Conservation (phyloP, 2,888 invertebrate genomes). For the Didymodactylos carnosus region DNA sequence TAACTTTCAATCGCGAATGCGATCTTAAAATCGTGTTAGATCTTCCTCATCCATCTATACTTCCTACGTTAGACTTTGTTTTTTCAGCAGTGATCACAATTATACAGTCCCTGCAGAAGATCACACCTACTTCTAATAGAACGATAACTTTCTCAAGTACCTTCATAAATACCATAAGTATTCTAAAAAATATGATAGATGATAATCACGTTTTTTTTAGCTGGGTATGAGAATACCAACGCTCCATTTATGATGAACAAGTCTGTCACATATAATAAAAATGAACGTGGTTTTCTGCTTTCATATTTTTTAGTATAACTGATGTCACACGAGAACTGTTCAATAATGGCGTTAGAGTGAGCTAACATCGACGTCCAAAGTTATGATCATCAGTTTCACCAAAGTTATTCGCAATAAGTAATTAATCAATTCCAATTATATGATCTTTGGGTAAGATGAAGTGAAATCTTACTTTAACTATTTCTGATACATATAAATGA, state of each 20-base stretch:
- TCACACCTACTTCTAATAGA: too few species aligned
- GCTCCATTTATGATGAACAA: slow-evolving; percentile 95
- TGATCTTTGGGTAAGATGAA: background rate
- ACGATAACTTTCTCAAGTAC: too few species aligned
- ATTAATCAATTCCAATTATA: background rate
- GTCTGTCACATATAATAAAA: slow-evolving; percentile 79
- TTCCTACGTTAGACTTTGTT: too few species aligned
- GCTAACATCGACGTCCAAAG: slow-evolving; percentile 66
- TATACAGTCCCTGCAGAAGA: too few species aligned
- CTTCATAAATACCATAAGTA: too few species aligned
- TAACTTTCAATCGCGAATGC: too few species aligned
- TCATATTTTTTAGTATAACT: slow-evolving; percentile 77
- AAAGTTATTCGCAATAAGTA: slow-evolving; percentile 47
- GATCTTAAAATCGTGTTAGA: too few species aligned
- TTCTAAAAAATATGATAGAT: too few species aligned
- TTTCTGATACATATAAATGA: too few species aligned
- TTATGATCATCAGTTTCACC: slow-evolving; percentile 93
- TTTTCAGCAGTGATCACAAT: too few species aligned
- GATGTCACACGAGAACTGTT: slow-evolving; percentile 74
- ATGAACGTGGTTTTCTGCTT: slow-evolving; percentile 67
- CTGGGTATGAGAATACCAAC: slow-evolving; percentile 79
- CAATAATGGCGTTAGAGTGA: slow-evolving; percentile 72
- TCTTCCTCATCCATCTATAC: too few species aligned
- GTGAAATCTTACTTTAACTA: background rate
- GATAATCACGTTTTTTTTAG: too few species aligned